Evolutionary conservation across 2,113 vertebrate species (phyloP), one percentile per base, ranked within the genome.

Genomic region (Malurus elegans): DNA sequence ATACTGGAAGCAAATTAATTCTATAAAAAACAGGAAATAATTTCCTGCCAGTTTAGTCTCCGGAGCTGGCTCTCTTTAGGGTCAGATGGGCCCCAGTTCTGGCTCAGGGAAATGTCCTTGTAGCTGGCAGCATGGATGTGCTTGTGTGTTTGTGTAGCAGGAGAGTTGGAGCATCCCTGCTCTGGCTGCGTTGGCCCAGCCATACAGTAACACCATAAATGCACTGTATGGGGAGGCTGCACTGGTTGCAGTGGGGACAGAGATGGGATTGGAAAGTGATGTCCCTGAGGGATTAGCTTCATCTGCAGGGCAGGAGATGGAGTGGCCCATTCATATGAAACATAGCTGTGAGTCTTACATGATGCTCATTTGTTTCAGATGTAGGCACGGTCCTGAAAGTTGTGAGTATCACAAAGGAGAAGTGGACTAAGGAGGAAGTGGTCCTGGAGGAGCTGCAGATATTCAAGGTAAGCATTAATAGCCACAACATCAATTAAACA

Each of bases 341-440:
- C 9, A 10, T 53, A 64, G 15, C 7, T 58, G 31, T 38, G 48
- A 18, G 8, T 20, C 95, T 86, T 54, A 79, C 23, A 12, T 31
- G 16, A 17, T 88, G 12, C 73, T 12, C 56, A 1, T 97, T 87
- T 95, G 3, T 92, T 96, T 94, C 96, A 99, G 99, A 99, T 69
- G 50, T 97, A 64, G 99, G 99, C 53, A 99, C 99, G 1, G 93
- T 99, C 85, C 97, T 99, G 82, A 99, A 99, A 96, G 99, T 99
- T 83, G 98, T 99, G 90, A 99, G 98, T 90, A 99, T 99, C 95
- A 98, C 98, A 72, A 99, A 99, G 80, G 99, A 99, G 90, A 98
- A 99, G 89, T 99, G 99, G 99, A 97, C 97, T 20, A 98, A 98
- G 54, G 99, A 99, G 92, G 99, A 99, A 58, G 98, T 99, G 25